Base-by-base conservation (phyloP, 2,797 vertebrate genomes). In the Lagodon rhomboides region DNA sequence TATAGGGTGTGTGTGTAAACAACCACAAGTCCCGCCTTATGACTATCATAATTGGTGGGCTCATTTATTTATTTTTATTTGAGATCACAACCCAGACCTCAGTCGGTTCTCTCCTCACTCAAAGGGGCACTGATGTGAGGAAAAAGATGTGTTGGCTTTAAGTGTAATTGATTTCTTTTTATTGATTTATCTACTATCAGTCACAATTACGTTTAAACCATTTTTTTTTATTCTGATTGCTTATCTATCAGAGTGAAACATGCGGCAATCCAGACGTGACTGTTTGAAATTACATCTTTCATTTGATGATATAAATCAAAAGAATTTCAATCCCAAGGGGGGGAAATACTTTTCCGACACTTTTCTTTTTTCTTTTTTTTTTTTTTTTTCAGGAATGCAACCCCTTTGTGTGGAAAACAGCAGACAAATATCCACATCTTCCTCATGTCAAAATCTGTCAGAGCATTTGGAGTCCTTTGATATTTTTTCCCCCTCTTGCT, bases 401-500 rank as follows among this genome's bases (percentile, higher is more conserved):
- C 80, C 64, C 78, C 82, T 92, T 88, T 92, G 68, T 81, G 87
- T 68, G 77, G 87, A 92, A 91, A 93, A 86, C 82, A 90, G 80
- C 78, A 78, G 85, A 92, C 89, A 92, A 87, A 93, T 89, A 91
- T 93, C 90, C 86, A 78, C 88, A 91, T 94, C 91, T 87, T 91
- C 89, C 80, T 90, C 87, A 85, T 93, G 93, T 92, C 94, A 91
- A 82, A 92, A 87, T 93, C 93, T 91, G 92, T 92, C 83, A 81
- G 86, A 91, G 91, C 83, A 85, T 89, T 94, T 85, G 71, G 90
- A 89, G 86, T 87, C 87, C 93, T 95, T 95, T 95, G 93, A 94
- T 95, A 88, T 82, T 80, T 82, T 76, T 72, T 56, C 18, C 25
- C 27, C 56, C 66, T 83, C 77, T 76, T 90, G 85, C 90, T 94